Percentiles rank a stretch among this genome's conserved stretches.
phyloP scores from a whole-genome alignment of 2,888 invertebrate species.

The Melanchra persicariae region DNA sequence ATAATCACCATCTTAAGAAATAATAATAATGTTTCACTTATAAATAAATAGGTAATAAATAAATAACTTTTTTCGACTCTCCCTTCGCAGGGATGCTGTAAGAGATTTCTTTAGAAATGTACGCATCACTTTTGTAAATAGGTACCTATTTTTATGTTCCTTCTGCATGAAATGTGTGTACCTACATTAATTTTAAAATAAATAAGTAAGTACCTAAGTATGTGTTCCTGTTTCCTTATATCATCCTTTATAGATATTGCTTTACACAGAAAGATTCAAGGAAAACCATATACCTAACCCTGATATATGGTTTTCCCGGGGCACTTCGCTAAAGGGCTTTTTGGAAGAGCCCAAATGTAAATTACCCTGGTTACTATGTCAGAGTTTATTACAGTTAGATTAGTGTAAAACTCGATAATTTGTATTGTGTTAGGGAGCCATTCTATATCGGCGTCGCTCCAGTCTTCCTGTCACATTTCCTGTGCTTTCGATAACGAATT shows the following conservation, averaged over 20 bases:
- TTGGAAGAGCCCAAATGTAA: background rate
- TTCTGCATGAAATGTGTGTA: too few species aligned
- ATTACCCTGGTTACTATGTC: slow-evolving; percentile 33
- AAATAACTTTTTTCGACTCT: too few species aligned
- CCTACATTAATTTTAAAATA: background rate
- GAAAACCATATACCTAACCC: background rate
- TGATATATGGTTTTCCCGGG: too few species aligned
- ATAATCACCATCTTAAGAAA: too few species aligned
- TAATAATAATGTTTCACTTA: too few species aligned
- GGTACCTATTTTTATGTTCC: too few species aligned
- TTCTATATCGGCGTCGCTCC: slow-evolving; percentile 68
- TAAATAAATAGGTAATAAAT: too few species aligned
- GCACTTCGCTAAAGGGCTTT: background rate
- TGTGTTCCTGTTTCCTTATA: background rate
- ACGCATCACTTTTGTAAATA: too few species aligned
- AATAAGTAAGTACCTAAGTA: too few species aligned
- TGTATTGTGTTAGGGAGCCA: slow-evolving; percentile 50
- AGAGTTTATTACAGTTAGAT: slow-evolving; percentile 32
- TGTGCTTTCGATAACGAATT: slow-evolving; percentile 77
- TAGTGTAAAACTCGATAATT: slow-evolving; percentile 45
- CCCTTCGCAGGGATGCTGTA: too few species aligned
- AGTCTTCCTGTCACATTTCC: slow-evolving; percentile 83
- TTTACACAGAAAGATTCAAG: background rate
- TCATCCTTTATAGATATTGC: background rate
- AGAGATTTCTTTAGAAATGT: too few species aligned